Evolutionary conservation across 2,113 vertebrate genomes (phyloP), one percentile per base, ranked within the genome.

Genomic region (Onychorhynchus coronatus): DNA sequence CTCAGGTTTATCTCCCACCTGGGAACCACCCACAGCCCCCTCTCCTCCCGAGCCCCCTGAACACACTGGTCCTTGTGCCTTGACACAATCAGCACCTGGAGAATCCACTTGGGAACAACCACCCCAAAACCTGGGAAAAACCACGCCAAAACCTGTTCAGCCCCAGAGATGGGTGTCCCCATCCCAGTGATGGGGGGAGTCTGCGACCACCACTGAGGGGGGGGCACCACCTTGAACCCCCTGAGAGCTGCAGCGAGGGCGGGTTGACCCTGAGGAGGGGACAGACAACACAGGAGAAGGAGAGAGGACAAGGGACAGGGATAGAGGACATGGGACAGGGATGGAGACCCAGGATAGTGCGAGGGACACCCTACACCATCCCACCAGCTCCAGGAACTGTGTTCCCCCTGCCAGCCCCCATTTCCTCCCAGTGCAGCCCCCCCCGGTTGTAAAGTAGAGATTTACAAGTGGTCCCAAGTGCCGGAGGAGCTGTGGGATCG

Each of bases 391-490:
- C 0, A 3, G 18, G 27, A 74, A 37, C 46, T 5, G 1, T 12
- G 1, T 12, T 33, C 61, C 66, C 24, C 50, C 50, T 52, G 14
- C 65, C 33, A 4, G 44, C 33, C 11, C n/a, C 67, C 30, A 55
- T 55, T 30, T 55, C 52, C 53, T 31, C 30, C 30, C 53, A 31
- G 30, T 28, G 30, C 53, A 31, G 53, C n/a, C 61, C 74, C 86
- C 76, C 76, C n/a, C 19, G 4, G 46, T 55, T 85, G 89, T 89
- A 95, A 96, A 96, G 61, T 50, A 39, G 52, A 93, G 95, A 92
- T 94, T 97, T 97, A 97, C 71, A 97, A 88, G 91, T 55, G 84
- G 76, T 90, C 85, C 79, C 62, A 65, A 88, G 90, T 74, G 90
- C 93, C 49, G 37, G 83, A 93, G 75, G 68, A 94, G 94, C 88